Conservation (phyloP, 2,888 invertebrate species). For the Troides aeacus region DNA sequence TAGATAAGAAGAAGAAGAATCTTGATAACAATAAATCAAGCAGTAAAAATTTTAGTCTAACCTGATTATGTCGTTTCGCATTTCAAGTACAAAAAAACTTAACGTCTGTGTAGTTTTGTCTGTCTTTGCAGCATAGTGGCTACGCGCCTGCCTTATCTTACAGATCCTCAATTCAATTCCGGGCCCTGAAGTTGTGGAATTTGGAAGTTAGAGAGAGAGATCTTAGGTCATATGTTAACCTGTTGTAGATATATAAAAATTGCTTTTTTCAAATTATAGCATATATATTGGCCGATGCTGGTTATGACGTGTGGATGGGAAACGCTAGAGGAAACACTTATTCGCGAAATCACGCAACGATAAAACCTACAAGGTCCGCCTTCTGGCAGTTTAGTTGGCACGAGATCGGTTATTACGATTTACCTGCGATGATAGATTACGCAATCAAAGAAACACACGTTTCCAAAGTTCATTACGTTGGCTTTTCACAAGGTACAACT, state of each 20-base stretch:
- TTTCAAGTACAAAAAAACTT: too few species aligned
- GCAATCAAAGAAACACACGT: constrained; percentile 77
- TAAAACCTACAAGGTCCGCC: constrained; percentile 54
- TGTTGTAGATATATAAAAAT: too few species aligned
- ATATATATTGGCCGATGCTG: constrained; percentile 83
- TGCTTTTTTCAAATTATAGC: constrained; percentile 60
- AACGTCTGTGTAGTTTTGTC: too few species aligned
- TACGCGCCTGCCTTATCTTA: too few species aligned
- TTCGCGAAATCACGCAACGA: constrained; percentile 80
- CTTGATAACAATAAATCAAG: neutral
- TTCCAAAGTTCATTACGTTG: constrained; percentile 82
- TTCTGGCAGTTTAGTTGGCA: constrained; percentile 84
- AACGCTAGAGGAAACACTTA: constrained; percentile 91
- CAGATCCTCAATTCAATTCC: too few species aligned
- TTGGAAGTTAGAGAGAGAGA: too few species aligned
- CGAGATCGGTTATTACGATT: constrained; percentile 86
- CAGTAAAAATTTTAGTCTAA: neutral
- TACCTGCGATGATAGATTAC: constrained; percentile 88
- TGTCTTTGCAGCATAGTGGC: too few species aligned
- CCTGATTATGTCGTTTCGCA: neutral
- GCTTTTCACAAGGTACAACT: constrained; percentile 86
- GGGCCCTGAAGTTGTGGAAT: too few species aligned
- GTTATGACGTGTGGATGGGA: constrained; percentile 91
- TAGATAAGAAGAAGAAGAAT: too few species aligned
- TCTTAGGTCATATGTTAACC: too few species aligned